These are phyloP conservation scores for Anseranas semipalmata DNA, from an alignment of 2,113 vertebrate species.

Conservation along the genomic window DNA sequence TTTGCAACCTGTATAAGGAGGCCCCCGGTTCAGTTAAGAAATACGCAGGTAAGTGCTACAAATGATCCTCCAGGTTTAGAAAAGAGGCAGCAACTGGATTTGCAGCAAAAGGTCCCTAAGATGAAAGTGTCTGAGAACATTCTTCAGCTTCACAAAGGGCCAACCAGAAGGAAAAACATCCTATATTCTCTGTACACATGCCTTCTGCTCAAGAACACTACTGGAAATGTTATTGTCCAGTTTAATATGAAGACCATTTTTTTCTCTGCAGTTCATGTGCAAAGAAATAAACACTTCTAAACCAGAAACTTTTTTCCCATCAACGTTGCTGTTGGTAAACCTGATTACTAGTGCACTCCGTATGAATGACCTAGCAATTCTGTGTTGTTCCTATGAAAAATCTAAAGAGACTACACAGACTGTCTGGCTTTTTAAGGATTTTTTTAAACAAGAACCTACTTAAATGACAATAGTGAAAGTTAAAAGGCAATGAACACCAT, in stretches of 20 bases:
- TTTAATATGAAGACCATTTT: not conserved
- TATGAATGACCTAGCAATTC: not conserved
- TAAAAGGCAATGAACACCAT: too few relatives aligned
- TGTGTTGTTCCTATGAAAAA: not conserved
- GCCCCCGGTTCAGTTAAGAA: not conserved
- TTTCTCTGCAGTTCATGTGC: not conserved
- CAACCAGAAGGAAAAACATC: not conserved
- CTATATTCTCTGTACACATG: not conserved
- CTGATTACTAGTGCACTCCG: not conserved
- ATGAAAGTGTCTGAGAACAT: not conserved
- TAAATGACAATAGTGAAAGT: too few relatives aligned
- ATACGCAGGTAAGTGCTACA: not conserved
- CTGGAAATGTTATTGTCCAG: too few relatives aligned
- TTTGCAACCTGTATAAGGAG: not conserved
- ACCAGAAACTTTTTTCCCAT: not conserved
- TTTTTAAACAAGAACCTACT: not conserved
- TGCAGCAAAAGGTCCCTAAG: not conserved
- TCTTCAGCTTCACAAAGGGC: not conserved
- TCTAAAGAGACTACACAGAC: not conserved
- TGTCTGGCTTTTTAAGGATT: not conserved
- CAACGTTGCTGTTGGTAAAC: not conserved
- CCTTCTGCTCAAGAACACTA: not conserved
- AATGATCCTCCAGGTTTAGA: not conserved
- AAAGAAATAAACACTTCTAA: not conserved
- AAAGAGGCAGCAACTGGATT: not conserved